Evolutionary conservation across 2,888 invertebrate genomes (phyloP), one percentile per base, ranked within the genome.

Genomic region (Allacma fusca): DNA sequence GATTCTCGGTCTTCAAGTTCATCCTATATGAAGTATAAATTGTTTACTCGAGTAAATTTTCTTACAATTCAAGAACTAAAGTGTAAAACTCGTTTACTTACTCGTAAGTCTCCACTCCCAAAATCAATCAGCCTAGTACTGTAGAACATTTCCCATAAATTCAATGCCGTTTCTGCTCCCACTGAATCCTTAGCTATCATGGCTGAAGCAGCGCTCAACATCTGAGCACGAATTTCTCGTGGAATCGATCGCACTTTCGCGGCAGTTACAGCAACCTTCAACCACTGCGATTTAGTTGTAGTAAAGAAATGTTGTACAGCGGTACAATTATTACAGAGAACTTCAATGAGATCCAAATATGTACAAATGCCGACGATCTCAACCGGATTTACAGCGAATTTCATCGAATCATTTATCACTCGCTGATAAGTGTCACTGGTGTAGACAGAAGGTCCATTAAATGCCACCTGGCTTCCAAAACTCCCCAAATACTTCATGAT

Each of bases 1-100:
- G 95, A 92, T 87, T 98, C 98, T 76, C 96, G 92, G 88, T 98
- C 97, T 80, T 94, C 94, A 34, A 98, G 88, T 87, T 98, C 98
- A 0, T 93, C 92, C 87, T 92, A 29, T 13, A 75, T 12, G n/a
- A n/a, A n/a, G n/a, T n/a, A n/a, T n/a, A n/a, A n/a, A n/a, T n/a
- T n/a, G n/a, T n/a, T n/a, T n/a, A n/a, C n/a, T n/a, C n/a, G n/a
- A n/a, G n/a, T n/a, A n/a, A n/a, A n/a, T n/a, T n/a, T n/a, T n/a
- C n/a, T n/a, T n/a, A n/a, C n/a, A n/a, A n/a, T n/a, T n/a, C n/a
- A n/a, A n/a, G n/a, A n/a, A n/a, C n/a, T n/a, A n/a, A n/a, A n/a
- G n/a, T n/a, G 12, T 59, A 40, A n/a, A 57, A 26, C 13, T 40
- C 7, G 23, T 23, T 43, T 7, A 50, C 16, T 67, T 78, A 82